Evolutionary conservation across 1,140 invertebrate species (phyloP), one percentile per base, ranked within the genome.

Genomic region (Bursaphelenchus mucronatus): DNA sequence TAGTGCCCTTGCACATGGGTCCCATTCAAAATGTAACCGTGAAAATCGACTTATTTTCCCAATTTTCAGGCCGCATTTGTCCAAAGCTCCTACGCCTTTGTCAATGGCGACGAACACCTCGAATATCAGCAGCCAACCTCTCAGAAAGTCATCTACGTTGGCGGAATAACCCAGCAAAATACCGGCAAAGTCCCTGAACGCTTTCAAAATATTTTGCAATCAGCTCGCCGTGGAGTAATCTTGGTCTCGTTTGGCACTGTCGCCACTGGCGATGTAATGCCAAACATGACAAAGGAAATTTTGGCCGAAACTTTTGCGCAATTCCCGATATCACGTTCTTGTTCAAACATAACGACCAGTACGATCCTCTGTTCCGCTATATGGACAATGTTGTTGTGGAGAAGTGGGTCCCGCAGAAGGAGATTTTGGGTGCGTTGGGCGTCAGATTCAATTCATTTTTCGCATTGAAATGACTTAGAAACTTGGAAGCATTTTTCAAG

Each of bases 251-350:
- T 55, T 55, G 53, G 53, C 0, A 39, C 53, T 15, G 41, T 55
- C 21, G 53, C 39, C 10, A 55, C 30, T 40, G 39, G 55, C 15
- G 13, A 21, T 2, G 2, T 19, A 1, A 57, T 65, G 45, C 63
- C 63, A 2, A 9, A 43, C 6, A 41, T 55, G 21, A 51, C 49
- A 17, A 50, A 57, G 6, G 8, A 63, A 3, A 58, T 56, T 3
- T 70, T 70, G 30, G 44, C 53, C 41, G 39, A 44, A 17, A 53
- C 61, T 0, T 68, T 70, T 41, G 40, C 51, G 6, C 46, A 57
- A 40, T 69, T 66, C 39, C 63, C 66, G 63, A 71, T 17, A 51
- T 49, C 13, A 64, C 56, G 43, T 68, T 71, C 47, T 30, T 71
- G 7, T 66, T 61, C 51, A 69, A 68, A 55, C 69, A 61, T 45